phyloP scores from a whole-genome alignment of 2,113 vertebrate genomes.

The Prochilodus magdalenae region DNA sequence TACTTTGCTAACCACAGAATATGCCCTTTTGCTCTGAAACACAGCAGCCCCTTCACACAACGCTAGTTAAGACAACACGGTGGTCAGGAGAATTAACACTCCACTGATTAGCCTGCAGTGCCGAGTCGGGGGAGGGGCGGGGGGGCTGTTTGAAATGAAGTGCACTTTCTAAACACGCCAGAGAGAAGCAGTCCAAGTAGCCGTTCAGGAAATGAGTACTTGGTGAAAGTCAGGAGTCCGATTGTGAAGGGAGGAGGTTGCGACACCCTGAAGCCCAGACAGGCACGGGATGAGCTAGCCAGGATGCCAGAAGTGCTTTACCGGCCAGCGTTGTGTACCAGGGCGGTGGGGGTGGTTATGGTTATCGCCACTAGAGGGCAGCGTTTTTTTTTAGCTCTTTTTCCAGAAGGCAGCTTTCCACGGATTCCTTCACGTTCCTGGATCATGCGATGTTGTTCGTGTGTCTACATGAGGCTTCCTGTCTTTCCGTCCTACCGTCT shows the following conservation, averaged over 20 bases:
- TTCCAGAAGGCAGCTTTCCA: neutral
- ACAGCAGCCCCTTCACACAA: conserved; percentile 46
- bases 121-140: neutral
- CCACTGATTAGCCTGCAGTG: conserved; percentile 68
- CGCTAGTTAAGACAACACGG: conserved; percentile 66
- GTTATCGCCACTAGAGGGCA: conserved; percentile 74
- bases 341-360: conserved; percentile 32
- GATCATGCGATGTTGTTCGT: neutral
- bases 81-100: conserved; percentile 69
- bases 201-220: conserved; percentile 70
- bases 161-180: conserved; percentile 71
- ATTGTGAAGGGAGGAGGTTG: conserved; percentile 41
- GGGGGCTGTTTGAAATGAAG: conserved; percentile 61
- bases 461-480: neutral
- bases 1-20: conserved; percentile 78
- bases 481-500: too few relatives aligned
- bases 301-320: conserved; percentile 43
- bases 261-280: conserved; percentile 32
- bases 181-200: conserved; percentile 39
- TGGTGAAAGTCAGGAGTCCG: conserved; percentile 49
- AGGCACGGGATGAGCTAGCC: conserved; percentile 30
- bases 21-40: conserved; percentile 59
- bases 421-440: neutral
- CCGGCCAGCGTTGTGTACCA: conserved; percentile 38
- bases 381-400: conserved; percentile 47